These are phyloP conservation scores for Pedetes capensis DNA, from an alignment of 2,113 vertebrate genomes.

Conservation along the genomic window DNA sequence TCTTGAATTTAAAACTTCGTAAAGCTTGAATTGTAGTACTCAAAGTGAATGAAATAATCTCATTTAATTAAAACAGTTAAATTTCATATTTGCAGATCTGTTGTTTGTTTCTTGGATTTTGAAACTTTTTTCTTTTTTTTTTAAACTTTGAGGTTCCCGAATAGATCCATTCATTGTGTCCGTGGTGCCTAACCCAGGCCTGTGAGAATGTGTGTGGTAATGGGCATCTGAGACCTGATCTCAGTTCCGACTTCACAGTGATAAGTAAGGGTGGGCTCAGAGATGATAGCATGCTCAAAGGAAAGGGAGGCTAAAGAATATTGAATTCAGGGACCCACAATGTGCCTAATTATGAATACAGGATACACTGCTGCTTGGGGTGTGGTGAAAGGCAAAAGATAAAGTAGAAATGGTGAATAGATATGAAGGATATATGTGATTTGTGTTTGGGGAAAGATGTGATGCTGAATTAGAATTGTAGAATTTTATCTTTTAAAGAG, in stretches of 20 bases:
- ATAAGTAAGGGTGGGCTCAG: background rate
- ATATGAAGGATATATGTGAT: constrained; percentile 8
- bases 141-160: background rate
- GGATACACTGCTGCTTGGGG: background rate
- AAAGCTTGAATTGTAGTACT: background rate
- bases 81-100: background rate
- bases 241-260: background rate
- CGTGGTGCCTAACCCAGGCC: too few relatives aligned
- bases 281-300: background rate
- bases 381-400: background rate
- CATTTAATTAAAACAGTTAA: constrained; percentile 10
- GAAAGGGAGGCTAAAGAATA: background rate
- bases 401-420: background rate
- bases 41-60: too few relatives aligned
- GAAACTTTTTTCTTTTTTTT: background rate
- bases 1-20: background rate
- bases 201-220: too few relatives aligned
- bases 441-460: background rate
- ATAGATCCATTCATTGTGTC: background rate
- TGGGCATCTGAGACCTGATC: background rate
- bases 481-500: constrained; percentile 31
- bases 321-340: background rate
- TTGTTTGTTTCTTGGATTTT: background rate
- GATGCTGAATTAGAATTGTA: background rate
- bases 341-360: background rate